Conservation (phyloP, 2,888 invertebrate genomes). For the Dorcus parallelipipedus region DNA sequence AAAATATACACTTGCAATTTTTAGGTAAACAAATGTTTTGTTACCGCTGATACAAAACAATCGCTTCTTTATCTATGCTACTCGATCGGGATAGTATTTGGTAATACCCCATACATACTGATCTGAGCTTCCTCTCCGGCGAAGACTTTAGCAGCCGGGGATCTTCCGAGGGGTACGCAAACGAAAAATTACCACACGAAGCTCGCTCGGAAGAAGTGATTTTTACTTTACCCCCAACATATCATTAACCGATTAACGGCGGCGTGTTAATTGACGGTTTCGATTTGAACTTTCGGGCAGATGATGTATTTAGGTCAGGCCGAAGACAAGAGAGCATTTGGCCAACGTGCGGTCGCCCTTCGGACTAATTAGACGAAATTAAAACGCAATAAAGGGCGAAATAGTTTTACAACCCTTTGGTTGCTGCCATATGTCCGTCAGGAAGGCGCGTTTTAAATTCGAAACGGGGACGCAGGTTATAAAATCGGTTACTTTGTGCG, state of each 20-base stretch:
- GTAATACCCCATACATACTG: constrained; percentile 18
- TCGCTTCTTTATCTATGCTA: constrained; percentile 42
- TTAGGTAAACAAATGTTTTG: constrained; percentile 5
- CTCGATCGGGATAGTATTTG: constrained; percentile 42
- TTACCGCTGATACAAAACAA: constrained; percentile 36
- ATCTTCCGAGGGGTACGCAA: no score
- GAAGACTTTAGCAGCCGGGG: background rate
- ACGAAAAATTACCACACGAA: no score
- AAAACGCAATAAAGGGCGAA: constrained; percentile 27
- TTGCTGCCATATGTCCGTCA: constrained; percentile 22
- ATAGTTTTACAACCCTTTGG: constrained; percentile 29
- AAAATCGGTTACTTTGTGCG: constrained; percentile 29
- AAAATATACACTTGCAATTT: background rate
- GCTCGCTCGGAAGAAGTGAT: no score
- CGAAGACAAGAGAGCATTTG: constrained; percentile 4
- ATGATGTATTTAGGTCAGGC: no score
- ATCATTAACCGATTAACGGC: no score
- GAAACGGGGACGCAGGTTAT: constrained; percentile 22
- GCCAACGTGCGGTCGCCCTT: background rate
- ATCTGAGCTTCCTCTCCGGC: constrained; percentile 13
- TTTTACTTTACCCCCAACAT: no score
- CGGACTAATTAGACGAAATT: constrained; percentile 16
- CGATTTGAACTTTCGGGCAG: no score
- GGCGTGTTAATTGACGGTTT: no score
- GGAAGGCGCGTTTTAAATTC: constrained; percentile 25